These are phyloP conservation scores for Melangyna quadrimaculata DNA, from an alignment of 2,888 invertebrate genomes.

Conservation along the genomic window DNA sequence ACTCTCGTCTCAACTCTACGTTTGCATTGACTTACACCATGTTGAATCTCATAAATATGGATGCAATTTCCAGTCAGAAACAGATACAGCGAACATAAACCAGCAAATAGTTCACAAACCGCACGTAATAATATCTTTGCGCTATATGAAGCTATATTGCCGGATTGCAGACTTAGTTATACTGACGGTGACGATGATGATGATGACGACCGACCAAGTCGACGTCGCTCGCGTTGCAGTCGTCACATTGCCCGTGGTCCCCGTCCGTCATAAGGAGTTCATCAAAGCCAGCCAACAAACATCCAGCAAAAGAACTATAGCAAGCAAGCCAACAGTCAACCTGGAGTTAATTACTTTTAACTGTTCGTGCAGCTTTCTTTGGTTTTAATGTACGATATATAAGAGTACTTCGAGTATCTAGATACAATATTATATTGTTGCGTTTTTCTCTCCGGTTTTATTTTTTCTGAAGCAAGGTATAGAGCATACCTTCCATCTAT, in stretches of 20 bases:
- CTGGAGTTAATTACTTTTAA: conserved; percentile 71
- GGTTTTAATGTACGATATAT: neutral
- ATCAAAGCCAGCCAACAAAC: conserved; percentile 23
- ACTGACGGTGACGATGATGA: too few relatives aligned
- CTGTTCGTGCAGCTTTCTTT: conserved; percentile 61
- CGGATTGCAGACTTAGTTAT: conserved; percentile 36
- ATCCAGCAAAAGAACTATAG: conserved; percentile 16
- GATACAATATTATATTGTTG: conserved; percentile 11
- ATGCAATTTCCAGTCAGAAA: conserved; percentile 45
- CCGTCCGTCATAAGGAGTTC: conserved; percentile 40
- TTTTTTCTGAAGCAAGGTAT: neutral
- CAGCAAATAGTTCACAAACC: conserved; percentile 71
- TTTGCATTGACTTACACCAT: conserved; percentile 5
- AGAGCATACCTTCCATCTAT: neutral
- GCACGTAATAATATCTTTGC: conserved; percentile 66
- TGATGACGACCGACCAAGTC: neutral
- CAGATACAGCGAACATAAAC: conserved; percentile 52
- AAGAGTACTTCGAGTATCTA: neutral
- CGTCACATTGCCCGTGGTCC: conserved; percentile 8
- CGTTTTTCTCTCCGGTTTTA: neutral
- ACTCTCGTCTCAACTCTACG: neutral
- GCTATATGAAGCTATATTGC: neutral
- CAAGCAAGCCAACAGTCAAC: conserved; percentile 52
- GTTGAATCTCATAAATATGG: conserved; percentile 69
- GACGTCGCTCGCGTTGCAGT: conserved; percentile 10